These are phyloP conservation scores for Chitala chitala DNA, from an alignment of 2,113 vertebrate species.

Conservation along the genomic window DNA sequence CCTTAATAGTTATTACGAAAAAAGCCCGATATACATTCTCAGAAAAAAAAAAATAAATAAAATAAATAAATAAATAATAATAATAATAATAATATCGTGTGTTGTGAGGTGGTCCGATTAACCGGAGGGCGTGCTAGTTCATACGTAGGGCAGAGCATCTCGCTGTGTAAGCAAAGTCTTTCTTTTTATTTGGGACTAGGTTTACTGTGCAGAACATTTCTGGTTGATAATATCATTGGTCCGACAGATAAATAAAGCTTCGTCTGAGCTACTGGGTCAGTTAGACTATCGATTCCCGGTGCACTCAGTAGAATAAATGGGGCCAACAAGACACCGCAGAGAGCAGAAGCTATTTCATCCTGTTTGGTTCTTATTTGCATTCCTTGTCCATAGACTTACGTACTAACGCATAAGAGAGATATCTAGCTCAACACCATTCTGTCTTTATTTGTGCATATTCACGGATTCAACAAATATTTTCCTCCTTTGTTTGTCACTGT, in stretches of 20 bases:
- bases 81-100: neutral
- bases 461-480: constrained; percentile 66
- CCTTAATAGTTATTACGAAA: too few species aligned
- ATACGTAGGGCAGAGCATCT: constrained; percentile 58
- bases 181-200: constrained; percentile 86
- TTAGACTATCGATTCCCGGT: constrained; percentile 63
- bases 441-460: constrained; percentile 62
- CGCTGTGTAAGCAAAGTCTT: constrained; percentile 71
- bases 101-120: constrained; percentile 38
- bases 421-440: constrained; percentile 75
- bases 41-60: too few species aligned
- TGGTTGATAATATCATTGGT: constrained; percentile 75
- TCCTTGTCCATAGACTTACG: constrained; percentile 77
- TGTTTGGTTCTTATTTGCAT: constrained; percentile 75
- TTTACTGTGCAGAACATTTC: constrained; percentile 81
- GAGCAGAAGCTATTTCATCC: constrained; percentile 23
- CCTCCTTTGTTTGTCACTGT: constrained; percentile 46
- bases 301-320: constrained; percentile 25
- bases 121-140: too few species aligned
- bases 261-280: constrained; percentile 72
- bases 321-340: constrained; percentile 8
- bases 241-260: constrained; percentile 77
- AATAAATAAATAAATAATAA: too few species aligned
- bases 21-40: too few species aligned
- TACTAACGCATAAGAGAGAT: constrained; percentile 91